phyloP scores from a whole-genome alignment of 2,888 invertebrate species.

The Euplexia lucipara region DNA sequence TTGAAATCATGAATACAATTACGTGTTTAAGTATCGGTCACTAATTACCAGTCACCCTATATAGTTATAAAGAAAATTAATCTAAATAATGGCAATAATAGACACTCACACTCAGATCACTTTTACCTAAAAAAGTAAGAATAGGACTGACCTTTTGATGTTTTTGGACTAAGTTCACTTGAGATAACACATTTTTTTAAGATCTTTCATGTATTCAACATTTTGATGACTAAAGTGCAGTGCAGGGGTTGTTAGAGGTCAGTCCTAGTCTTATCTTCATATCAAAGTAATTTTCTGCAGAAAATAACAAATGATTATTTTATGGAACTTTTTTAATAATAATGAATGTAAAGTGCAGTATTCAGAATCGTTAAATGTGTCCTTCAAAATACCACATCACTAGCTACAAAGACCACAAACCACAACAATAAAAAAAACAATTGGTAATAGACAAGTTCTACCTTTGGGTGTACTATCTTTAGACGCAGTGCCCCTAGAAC shows the following conservation, averaged over 20 bases:
- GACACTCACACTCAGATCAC: not conserved
- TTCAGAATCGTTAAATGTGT: not conserved
- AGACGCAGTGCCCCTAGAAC: conserved; percentile 84
- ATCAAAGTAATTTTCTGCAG: conserved; percentile 44
- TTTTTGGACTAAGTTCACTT: conserved; percentile 2
- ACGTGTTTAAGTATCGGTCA: no score
- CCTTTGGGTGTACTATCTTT: conserved; percentile 88
- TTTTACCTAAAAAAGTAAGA: conserved; percentile 18
- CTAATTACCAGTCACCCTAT: no score
- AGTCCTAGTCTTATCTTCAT: conserved; percentile 28
- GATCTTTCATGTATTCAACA: not conserved
- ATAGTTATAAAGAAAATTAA: not conserved
- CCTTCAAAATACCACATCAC: conserved; percentile 16
- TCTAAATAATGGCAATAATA: not conserved
- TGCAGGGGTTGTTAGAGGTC: conserved; percentile 13
- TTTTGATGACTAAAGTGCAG: conserved; percentile 4
- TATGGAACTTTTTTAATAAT: not conserved
- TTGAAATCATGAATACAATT: no score
- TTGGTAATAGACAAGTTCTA: conserved; percentile 68
- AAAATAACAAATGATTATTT: conserved; percentile 9
- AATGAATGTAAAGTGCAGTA: conserved; percentile 1
- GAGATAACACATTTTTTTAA: not conserved
- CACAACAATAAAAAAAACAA: conserved; percentile 34
- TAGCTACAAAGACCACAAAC: conserved; percentile 38
- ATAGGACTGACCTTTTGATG: conserved; percentile 36